A percentile compares a stretch with the other conserved stretches of the same genome.
These are phyloP conservation scores for Notolepis coatsorum DNA, from an alignment of 2,797 vertebrate genomes.

Conservation along the genomic window DNA sequence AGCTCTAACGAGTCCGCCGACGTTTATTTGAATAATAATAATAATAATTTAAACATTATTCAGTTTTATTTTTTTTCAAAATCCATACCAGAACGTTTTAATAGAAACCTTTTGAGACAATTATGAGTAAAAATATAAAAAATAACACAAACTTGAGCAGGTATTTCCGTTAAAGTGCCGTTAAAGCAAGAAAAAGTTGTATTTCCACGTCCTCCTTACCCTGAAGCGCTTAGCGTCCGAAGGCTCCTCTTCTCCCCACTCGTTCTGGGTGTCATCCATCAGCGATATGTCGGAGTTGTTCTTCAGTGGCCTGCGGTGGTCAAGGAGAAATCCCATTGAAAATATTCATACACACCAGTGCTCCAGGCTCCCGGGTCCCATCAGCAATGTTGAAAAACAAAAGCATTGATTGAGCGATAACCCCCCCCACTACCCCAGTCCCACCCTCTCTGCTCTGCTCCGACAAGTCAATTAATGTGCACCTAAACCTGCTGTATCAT, in stretches of 20 bases:
- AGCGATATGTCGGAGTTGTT: slow-evolving; percentile 91
- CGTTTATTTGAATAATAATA: not conserved
- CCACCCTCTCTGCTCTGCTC: slow-evolving; percentile 28
- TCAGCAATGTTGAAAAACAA: slow-evolving; percentile 54
- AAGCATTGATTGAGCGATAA: slow-evolving; percentile 59
- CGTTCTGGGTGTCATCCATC: slow-evolving; percentile 96
- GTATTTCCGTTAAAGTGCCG: too few relatives aligned
- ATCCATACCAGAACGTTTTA: not conserved
- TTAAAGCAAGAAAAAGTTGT: too few relatives aligned
- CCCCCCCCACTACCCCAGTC: slow-evolving; percentile 48
- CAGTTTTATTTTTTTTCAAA: too few relatives aligned
- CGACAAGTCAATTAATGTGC: slow-evolving; percentile 62
- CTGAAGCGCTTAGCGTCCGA: slow-evolving; percentile 92
- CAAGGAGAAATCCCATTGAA: slow-evolving; percentile 56
- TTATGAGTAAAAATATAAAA: not conserved
- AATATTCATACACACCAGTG: slow-evolving; percentile 27
- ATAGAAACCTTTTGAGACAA: not conserved
- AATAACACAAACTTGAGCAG: not conserved
- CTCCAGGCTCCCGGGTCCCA: slow-evolving; percentile 33
- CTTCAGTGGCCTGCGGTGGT: slow-evolving; percentile 90
- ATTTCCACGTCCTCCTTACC: slow-evolving; percentile 76
- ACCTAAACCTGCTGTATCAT: slow-evolving; percentile 59
- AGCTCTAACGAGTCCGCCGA: not conserved
- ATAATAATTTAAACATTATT: not conserved
- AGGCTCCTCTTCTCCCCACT: slow-evolving; percentile 93